phyloP scores from a whole-genome alignment of 2,888 invertebrate species.

The Amphipyra tragopoginis region DNA sequence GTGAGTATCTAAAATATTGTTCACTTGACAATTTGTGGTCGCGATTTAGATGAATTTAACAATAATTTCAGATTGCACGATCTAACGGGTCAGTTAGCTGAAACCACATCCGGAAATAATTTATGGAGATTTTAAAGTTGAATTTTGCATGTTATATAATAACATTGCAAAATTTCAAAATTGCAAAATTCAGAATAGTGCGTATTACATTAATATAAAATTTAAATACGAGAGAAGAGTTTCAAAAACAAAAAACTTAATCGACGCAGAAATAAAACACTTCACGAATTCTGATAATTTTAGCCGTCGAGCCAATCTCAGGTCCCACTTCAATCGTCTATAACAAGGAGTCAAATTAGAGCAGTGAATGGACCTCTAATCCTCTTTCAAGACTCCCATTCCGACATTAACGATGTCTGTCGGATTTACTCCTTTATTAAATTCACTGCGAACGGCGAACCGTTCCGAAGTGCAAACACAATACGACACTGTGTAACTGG shows the following conservation, averaged over 20 bases:
- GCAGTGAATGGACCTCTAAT: conserved; percentile 69
- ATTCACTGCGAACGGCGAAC: conserved; percentile 56
- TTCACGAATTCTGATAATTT: conserved; percentile 26
- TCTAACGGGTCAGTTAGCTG: background rate
- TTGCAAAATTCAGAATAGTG: no score
- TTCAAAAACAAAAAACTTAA: no score
- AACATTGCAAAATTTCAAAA: background rate
- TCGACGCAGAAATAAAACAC: no score
- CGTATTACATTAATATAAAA: background rate
- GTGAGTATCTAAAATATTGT: conserved; percentile 9
- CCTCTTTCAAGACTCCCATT: conserved; percentile 67
- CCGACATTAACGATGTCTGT: conserved; percentile 64
- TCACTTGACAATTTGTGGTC: background rate
- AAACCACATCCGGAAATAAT: background rate
- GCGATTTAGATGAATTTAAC: background rate
- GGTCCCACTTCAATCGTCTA: conserved; percentile 55
- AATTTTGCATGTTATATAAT: no score
- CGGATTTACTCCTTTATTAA: conserved; percentile 70
- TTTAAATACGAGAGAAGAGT: no score
- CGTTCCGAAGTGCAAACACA: conserved; percentile 51
- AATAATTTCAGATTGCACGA: background rate
- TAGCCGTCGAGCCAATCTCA: conserved; percentile 42
- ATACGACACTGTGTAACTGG: conserved; percentile 49
- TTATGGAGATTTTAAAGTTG: background rate
- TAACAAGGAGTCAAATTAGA: conserved; percentile 71